Conservation (phyloP, 2,888 invertebrate genomes). For the Tillus elongatus region DNA sequence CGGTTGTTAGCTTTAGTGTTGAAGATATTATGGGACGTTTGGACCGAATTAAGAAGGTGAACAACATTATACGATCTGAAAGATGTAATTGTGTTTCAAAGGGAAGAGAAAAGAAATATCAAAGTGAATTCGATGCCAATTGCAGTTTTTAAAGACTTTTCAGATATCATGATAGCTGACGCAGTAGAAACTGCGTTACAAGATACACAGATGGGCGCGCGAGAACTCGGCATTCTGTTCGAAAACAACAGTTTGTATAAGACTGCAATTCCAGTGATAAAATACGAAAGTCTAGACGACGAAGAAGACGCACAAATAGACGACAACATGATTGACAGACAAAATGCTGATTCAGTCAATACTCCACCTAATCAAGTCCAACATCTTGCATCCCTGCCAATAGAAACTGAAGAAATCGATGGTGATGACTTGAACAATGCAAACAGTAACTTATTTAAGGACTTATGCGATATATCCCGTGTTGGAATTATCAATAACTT, state of each 20-base stretch:
- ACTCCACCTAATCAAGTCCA: conserved; percentile 5
- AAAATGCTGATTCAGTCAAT: conserved; percentile 7
- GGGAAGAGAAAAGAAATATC: conserved; percentile 1
- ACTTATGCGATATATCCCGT: conserved; percentile 6
- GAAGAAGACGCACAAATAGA: not conserved
- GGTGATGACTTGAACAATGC: conserved; percentile 7
- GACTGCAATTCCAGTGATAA: conserved; percentile 6
- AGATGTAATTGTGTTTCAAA: conserved; percentile 5
- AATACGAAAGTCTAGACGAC: conserved; percentile 4
- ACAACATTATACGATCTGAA: conserved; percentile 8
- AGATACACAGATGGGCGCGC: conserved; percentile 5
- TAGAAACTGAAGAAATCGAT: conserved; percentile 7
- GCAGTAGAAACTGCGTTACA: conserved; percentile 5
- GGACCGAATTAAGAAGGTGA: conserved; percentile 6
- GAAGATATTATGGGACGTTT: conserved; percentile 11
- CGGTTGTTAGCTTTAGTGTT: conserved; percentile 9
- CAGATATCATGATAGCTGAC: conserved; percentile 3
- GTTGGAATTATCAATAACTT: conserved; percentile 4
- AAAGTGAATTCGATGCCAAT: not conserved
- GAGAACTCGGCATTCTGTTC: conserved; percentile 6
- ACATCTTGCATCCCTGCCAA: conserved; percentile 5
- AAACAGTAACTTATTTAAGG: conserved; percentile 6
- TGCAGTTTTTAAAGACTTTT: not conserved
- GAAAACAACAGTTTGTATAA: conserved; percentile 6
- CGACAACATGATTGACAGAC: not conserved